phyloP scores from a whole-genome alignment of 2,888 invertebrate species.

The Siphlonurus alternatus region DNA sequence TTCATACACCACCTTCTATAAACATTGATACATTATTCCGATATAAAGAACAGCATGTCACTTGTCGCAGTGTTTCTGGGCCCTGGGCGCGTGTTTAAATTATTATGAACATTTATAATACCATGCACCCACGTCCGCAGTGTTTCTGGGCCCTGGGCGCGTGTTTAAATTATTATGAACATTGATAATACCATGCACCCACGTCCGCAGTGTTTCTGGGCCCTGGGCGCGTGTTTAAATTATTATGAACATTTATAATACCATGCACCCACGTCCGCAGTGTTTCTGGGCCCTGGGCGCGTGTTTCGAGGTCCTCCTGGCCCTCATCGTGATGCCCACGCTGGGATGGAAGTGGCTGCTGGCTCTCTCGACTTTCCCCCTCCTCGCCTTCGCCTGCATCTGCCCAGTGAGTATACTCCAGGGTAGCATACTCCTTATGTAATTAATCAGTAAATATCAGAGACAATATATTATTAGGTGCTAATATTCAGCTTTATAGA shows the following conservation, averaged over 20 bases:
- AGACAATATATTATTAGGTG: not conserved
- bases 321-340: conserved; percentile 78
- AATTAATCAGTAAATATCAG: too few relatives aligned
- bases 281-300: conserved; percentile 95
- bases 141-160: too few relatives aligned
- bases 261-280: conserved; percentile 28
- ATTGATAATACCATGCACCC: too few relatives aligned
- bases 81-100: too few relatives aligned
- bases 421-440: not conserved
- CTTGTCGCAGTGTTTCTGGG: too few relatives aligned
- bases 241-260: too few relatives aligned
- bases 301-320: conserved; percentile 80
- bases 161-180: too few relatives aligned
- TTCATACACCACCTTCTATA: too few relatives aligned
- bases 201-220: conserved; percentile 72
- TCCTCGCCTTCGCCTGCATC: conserved; percentile 63
- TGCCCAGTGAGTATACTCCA: conserved; percentile 46
- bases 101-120: too few relatives aligned
- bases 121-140: conserved; percentile 3
- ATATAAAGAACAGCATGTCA: too few relatives aligned
- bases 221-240: conserved; percentile 86
- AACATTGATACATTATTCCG: too few relatives aligned
- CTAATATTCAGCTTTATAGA: not conserved
- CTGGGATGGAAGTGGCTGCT: conserved; percentile 84
- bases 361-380: conserved; percentile 77